Base-by-base conservation (phyloP, 2,888 invertebrate genomes). In the Epistrophe grossulariae region DNA sequence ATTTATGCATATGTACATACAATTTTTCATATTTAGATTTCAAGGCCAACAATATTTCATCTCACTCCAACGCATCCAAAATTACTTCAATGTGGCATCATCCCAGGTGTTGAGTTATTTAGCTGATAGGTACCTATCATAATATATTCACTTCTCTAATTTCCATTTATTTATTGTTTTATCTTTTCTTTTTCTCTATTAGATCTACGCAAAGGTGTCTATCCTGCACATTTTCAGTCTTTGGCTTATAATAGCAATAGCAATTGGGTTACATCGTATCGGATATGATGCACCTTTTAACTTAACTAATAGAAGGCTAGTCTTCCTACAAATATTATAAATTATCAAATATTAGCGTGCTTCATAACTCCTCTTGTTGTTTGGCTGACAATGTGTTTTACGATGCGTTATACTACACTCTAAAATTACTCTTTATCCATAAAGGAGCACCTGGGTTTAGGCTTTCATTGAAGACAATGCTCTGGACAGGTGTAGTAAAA, bases 181-280 rank as follows among this genome's bases (percentile, higher is more conserved):
- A n/a, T n/a, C n/a, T n/a, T n/a, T n/a, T n/a, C n/a, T n/a, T n/a
- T n/a, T n/a, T n/a, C n/a, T n/a, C n/a, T n/a, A n/a, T n/a, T n/a
- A n/a, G n/a, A n/a, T n/a, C n/a, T 99, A 85, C 96, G 97, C 91
- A 98, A 98, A 94, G 99, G 99, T 57, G 97, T 99, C 17, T 99
- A 98, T 92, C 99, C 99, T 40, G 99, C 98, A 0, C 98, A 98
- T 88, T 94, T 98, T 89, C 96, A 96, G 98, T 71, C 94, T 99
- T 80, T 97, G 98, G 94, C 94, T 98, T 52, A 95, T 98, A 38
- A 96, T 98, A 91, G 95, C 96, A 11, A 92, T 98, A 45, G 95
- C 98, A 10, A 94, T 96, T 74, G 96, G 96, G 1, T 94, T 97
- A 88, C 97, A 97, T 91, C 97, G 97, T 91, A 95, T 96, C 55